Evolutionary conservation across 1,140 invertebrate genomes (phyloP), one percentile per base, ranked within the genome.

Genomic region (Eciton burchellii): DNA sequence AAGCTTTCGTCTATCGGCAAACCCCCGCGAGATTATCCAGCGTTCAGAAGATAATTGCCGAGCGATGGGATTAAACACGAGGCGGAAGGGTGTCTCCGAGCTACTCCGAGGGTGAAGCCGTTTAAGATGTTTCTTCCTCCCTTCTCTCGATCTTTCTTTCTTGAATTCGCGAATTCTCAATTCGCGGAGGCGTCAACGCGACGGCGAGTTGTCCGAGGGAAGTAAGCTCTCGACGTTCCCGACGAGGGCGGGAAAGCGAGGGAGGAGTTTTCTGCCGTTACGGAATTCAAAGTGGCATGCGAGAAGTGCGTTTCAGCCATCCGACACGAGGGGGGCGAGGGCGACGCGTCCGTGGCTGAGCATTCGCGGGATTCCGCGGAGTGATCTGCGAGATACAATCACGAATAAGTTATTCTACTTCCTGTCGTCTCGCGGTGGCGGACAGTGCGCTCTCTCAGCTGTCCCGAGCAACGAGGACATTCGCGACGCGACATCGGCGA

Each of bases 71-170:
- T 68, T 57, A 45, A 68, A 68, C 26, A 35, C 49, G 63, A 56
- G 49, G 56, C 62, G 62, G 29, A 66, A 56, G 74, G 47, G 74
- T 77, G 62, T 77, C 62, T 68, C 74, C 74, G 43, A 47, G 74
- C 56, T 77, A 66, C 73, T n/a, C n/a, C n/a, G n/a, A n/a, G n/a
- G n/a, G 66, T 77, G 16, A 47, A 76, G 59, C 45, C 47, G 35
- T 21, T 66, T 43, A 43, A 76, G 66, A 56, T 62, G 14, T 54
- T 66, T 16, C 16, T 43, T 8, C 41, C 72, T 63, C 59, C 35
- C 43, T 60, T 16, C 43, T 14, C 21, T 47, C 11, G 60, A 16
- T 43, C 43, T 35, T 24, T 35, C 43, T 35, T 3, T 73, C 43
- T 43, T 9, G 29, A 35, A n/a, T 24, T 47, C 19, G 63, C 4